A percentile compares a stretch with the other conserved stretches of the same genome.
Conservation (phyloP, 2,113 vertebrate species). For the Phoxinus phoxinus region DNA sequence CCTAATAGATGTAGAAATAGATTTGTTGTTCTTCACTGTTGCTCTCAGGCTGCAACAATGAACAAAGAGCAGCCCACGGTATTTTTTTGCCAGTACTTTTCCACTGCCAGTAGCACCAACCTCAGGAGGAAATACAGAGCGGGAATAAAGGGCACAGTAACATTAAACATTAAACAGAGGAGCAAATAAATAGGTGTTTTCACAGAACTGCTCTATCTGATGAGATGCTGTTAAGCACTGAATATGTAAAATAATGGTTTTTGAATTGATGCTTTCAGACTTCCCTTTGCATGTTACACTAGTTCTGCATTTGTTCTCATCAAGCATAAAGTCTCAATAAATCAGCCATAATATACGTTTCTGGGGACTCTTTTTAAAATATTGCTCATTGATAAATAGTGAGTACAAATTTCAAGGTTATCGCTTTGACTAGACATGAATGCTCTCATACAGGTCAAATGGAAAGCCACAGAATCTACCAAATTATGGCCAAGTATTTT, state of each 20-base stretch:
- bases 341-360: not conserved
- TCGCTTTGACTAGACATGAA: not conserved
- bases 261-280: not conserved
- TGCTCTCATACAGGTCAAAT: not conserved
- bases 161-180: not conserved
- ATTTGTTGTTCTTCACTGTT: slow-evolving; percentile 56
- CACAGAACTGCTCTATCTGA: not conserved
- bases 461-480: not conserved
- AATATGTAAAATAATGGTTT: not conserved
- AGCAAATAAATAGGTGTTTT: slow-evolving; percentile 11
- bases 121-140: slow-evolving; percentile 50
- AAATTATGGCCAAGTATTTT: not conserved
- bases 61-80: slow-evolving; percentile 70
- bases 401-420: not conserved
- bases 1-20: slow-evolving; percentile 31
- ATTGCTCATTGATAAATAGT: not conserved
- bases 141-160: slow-evolving; percentile 19
- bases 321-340: not conserved
- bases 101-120: slow-evolving; percentile 70
- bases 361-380: too few relatives aligned
- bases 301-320: not conserved
- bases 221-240: not conserved
- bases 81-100: slow-evolving; percentile 74
- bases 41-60: slow-evolving; percentile 69
- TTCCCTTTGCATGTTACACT: not conserved